Percentiles rank a stretch among this genome's conserved stretches.
These are phyloP conservation scores for Scopus umbretta DNA, from an alignment of 2,113 vertebrate species.

Conservation along the genomic window DNA sequence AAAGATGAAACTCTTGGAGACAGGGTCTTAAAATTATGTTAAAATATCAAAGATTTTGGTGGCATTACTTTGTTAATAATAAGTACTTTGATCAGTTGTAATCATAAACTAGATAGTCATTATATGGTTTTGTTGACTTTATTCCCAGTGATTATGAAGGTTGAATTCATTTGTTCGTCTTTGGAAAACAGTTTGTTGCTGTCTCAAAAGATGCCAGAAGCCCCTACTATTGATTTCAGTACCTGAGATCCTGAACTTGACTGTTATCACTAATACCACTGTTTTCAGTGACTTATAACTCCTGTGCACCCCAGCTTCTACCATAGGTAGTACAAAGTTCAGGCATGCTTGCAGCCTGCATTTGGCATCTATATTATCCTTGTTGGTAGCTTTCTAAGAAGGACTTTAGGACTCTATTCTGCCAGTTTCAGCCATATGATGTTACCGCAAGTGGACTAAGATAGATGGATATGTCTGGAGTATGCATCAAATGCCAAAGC, in stretches of 20 bases:
- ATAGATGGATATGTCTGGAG: neutral
- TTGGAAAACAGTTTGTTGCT: slow-evolving; percentile 20
- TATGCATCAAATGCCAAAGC: neutral
- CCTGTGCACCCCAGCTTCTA: neutral
- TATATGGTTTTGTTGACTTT: neutral
- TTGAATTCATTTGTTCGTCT: neutral
- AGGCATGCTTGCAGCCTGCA: neutral
- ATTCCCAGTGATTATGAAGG: neutral
- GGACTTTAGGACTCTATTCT: neutral
- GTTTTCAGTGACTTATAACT: neutral
- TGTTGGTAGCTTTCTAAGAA: neutral
- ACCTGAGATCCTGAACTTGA: neutral
- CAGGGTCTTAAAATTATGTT: neutral
- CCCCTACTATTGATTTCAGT: neutral
- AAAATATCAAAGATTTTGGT: neutral
- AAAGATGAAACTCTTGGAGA: neutral
- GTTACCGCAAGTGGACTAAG: neutral
- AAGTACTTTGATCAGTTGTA: neutral
- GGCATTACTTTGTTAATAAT: neutral
- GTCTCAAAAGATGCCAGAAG: neutral
- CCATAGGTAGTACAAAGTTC: neutral
- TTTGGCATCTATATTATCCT: neutral
- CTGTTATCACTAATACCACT: neutral
- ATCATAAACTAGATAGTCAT: neutral
- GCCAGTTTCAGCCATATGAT: neutral